These are phyloP conservation scores for Crematogaster levior DNA, from an alignment of 2,888 invertebrate genomes.

Conservation along the genomic window DNA sequence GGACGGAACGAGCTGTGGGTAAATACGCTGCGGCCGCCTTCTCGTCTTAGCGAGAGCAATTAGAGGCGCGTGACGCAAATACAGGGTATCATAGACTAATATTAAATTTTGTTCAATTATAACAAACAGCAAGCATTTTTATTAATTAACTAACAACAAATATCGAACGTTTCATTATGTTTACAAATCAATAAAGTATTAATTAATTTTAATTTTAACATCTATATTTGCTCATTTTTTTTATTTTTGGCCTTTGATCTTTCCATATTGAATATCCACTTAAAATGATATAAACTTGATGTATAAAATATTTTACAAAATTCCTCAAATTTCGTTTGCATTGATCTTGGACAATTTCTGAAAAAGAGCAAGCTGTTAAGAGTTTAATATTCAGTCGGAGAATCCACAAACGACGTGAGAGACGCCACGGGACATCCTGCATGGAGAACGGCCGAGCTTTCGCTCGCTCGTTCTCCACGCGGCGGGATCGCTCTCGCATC, in stretches of 20 bases:
- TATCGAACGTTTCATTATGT: no score
- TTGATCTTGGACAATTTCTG: background rate
- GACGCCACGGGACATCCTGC: conserved; percentile 36
- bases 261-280: no score
- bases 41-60: conserved; percentile 63
- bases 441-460: conserved; percentile 44
- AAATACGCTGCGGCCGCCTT: conserved; percentile 69
- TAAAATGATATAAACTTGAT: background rate
- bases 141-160: conserved; percentile 2
- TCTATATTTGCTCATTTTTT: no score
- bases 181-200: no score
- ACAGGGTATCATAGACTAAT: background rate
- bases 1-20: conserved; percentile 75
- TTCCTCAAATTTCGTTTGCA: background rate
- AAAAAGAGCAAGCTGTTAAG: background rate
- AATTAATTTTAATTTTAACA: no score
- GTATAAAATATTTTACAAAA: background rate
- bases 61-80: conserved; percentile 54
- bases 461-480: conserved; percentile 46
- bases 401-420: background rate
- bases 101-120: background rate
- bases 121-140: no score
- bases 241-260: no score
- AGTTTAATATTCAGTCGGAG: background rate
- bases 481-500: conserved; percentile 62